phyloP scores from a whole-genome alignment of 2,888 invertebrate genomes.

The Drosophila rellima region DNA sequence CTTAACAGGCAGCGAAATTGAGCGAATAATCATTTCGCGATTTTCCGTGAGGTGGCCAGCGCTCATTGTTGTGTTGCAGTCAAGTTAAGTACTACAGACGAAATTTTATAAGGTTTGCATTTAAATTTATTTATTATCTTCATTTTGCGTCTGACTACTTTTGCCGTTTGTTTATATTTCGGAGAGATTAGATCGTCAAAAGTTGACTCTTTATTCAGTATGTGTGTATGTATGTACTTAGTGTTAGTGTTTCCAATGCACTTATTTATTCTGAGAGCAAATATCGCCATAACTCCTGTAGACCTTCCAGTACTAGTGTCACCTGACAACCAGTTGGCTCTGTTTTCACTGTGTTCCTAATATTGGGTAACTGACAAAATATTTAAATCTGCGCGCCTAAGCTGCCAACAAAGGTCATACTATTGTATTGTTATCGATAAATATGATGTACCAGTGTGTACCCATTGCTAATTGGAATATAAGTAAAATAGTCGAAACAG shows the following conservation, averaged over 20 bases:
- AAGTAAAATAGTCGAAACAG: too few species aligned
- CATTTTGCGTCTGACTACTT: conserved; percentile 40
- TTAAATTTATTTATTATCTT: conserved; percentile 75
- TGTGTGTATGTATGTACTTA: neutral
- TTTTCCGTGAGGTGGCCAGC: conserved; percentile 28
- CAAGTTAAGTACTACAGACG: conserved; percentile 13
- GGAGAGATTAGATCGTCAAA: conserved; percentile 68
- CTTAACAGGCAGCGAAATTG: conserved; percentile 84
- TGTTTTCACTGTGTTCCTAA: conserved; percentile 32
- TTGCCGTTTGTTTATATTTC: conserved; percentile 48
- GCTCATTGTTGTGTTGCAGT: conserved; percentile 46
- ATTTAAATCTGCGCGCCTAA: conserved; percentile 32
- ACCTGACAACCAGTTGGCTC: conserved; percentile 18
- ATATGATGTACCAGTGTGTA: neutral
- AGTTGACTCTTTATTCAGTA: conserved; percentile 32
- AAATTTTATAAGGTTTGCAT: conserved; percentile 50
- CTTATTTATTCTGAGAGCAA: conserved; percentile 43
- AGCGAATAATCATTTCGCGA: conserved; percentile 78
- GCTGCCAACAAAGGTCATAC: neutral
- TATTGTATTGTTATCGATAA: conserved; percentile 14
- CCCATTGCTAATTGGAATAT: too few species aligned
- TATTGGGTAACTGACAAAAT: conserved; percentile 4
- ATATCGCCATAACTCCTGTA: conserved; percentile 30
- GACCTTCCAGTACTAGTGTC: conserved; percentile 20
- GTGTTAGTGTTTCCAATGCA: conserved; percentile 38